phyloP scores from a whole-genome alignment of 2,888 invertebrate species.

The Gortyna flavago region DNA sequence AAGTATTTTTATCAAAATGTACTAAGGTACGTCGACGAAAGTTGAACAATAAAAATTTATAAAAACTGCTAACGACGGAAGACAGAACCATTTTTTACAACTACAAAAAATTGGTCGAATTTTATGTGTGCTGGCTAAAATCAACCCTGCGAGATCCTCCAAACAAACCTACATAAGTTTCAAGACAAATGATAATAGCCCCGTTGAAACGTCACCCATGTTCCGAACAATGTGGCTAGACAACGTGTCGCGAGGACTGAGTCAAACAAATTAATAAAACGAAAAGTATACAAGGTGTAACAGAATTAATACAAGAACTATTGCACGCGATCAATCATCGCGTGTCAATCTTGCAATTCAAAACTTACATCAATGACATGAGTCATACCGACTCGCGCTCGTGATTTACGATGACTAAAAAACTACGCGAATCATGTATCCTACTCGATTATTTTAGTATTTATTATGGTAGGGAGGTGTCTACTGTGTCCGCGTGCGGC shows the following conservation, averaged over 20 bases:
- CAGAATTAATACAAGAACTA: too few relatives aligned
- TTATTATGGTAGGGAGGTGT: too few relatives aligned
- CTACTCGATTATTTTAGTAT: neutral
- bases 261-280: too few relatives aligned
- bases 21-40: conserved; percentile 18
- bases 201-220: too few relatives aligned
- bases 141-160: conserved; percentile 18
- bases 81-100: conserved; percentile 66
- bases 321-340: neutral
- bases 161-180: conserved; percentile 3
- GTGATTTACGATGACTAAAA: neutral
- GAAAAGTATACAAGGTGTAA: too few relatives aligned
- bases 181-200: conserved; percentile 1
- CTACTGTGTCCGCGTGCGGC: neutral
- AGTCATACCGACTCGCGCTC: neutral
- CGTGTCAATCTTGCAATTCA: neutral
- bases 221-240: neutral
- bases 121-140: conserved; percentile 37
- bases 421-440: neutral
- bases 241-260: neutral
- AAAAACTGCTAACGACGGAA: conserved; percentile 67
- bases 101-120: conserved; percentile 76
- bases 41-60: conserved; percentile 25
- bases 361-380: neutral
- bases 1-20: conserved; percentile 42